Evolutionary conservation across 2,113 vertebrate species (phyloP).

Genomic region (Paedocypris sp.): DNA sequence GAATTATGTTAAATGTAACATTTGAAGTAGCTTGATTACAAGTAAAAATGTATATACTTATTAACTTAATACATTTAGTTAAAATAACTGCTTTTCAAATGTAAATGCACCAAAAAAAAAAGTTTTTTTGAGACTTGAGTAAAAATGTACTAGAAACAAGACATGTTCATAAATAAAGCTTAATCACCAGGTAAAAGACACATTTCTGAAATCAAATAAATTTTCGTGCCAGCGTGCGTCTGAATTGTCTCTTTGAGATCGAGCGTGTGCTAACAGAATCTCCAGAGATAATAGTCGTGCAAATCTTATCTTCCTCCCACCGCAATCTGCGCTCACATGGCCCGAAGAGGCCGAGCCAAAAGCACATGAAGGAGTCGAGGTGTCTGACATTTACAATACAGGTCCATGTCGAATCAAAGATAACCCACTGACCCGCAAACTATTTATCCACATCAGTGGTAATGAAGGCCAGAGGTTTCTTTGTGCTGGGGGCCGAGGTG

Average conservation of each 20-base stretch:
- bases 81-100: no score
- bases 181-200: no score
- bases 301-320: slow-evolving; percentile 27
- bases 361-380: background rate
- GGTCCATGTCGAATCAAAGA: slow-evolving; percentile 13
- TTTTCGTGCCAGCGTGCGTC: slow-evolving; percentile 2
- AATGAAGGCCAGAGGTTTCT: background rate
- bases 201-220: slow-evolving; percentile 10
- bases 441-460: slow-evolving; percentile 26
- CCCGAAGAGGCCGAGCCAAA: background rate
- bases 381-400: slow-evolving; percentile 14
- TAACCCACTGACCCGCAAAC: slow-evolving; percentile 31
- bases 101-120: no score
- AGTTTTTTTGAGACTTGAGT: no score
- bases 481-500: background rate
- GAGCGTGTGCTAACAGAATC: slow-evolving; percentile 17
- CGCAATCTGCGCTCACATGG: slow-evolving; percentile 6
- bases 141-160: no score
- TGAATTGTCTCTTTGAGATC: slow-evolving; percentile 24
- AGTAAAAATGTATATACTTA: no score
- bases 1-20: no score
- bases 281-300: slow-evolving; percentile 26
- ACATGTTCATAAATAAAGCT: no score
- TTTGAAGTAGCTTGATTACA: no score
- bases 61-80: no score